A percentile compares a stretch with the other conserved stretches of the same genome.
These are phyloP conservation scores for Chionis minor DNA, from an alignment of 2,113 vertebrate genomes.

Conservation along the genomic window DNA sequence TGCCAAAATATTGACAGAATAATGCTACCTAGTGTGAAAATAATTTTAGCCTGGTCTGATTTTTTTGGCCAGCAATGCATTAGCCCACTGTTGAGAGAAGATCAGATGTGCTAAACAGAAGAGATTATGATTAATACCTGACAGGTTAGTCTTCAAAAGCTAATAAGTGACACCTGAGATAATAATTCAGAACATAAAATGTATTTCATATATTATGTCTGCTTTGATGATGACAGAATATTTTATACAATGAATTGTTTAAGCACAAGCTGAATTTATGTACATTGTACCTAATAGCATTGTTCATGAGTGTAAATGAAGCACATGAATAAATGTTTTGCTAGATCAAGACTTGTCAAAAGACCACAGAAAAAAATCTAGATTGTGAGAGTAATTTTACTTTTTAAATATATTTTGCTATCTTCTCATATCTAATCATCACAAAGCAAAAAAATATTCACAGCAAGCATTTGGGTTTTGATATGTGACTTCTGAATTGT, in stretches of 20 bases:
- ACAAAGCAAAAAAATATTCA: neutral
- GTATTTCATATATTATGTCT: neutral
- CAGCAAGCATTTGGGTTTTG: neutral
- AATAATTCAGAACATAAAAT: neutral
- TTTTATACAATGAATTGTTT: neutral
- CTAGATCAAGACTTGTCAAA: neutral
- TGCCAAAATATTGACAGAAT: neutral
- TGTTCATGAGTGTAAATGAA: neutral
- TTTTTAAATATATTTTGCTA: neutral
- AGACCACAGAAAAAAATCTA: neutral
- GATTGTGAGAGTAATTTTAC: neutral
- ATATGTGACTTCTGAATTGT: neutral
- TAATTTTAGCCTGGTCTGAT: neutral
- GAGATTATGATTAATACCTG: neutral
- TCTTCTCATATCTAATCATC: neutral
- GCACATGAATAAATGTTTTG: neutral
- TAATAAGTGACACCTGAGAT: neutral
- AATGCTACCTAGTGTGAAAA: neutral
- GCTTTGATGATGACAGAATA: neutral
- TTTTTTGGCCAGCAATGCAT: neutral
- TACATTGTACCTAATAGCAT: neutral
- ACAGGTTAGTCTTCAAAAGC: neutral
- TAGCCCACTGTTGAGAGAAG: neutral
- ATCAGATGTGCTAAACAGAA: neutral
- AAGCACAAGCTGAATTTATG: neutral